A percentile compares a stretch with the other conserved stretches of the same genome.
Evolutionary conservation across 2,888 invertebrate genomes (phyloP).

Genomic region (Amblyteles armatorius): DNA sequence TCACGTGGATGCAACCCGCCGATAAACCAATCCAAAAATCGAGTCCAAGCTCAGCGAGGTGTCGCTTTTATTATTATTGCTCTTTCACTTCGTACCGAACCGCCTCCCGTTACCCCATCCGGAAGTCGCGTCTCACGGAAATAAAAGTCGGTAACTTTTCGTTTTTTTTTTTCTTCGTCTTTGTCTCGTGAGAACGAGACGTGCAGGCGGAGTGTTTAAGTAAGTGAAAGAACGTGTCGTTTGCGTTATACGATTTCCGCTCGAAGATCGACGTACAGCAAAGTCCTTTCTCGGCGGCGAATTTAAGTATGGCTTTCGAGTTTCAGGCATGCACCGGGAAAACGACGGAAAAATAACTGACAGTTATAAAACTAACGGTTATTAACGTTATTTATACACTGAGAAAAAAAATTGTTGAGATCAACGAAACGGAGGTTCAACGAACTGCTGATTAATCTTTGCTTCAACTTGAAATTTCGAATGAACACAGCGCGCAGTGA

Average conservation of each 20-base stretch:
- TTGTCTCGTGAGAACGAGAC: constrained; percentile 48
- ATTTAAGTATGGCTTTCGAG: constrained; percentile 22
- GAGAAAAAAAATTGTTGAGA: too few relatives aligned
- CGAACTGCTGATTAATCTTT: too few relatives aligned
- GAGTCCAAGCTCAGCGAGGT: too few relatives aligned
- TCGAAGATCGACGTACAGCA: constrained; percentile 52
- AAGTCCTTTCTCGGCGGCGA: constrained; percentile 21
- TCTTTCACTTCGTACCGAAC: too few relatives aligned
- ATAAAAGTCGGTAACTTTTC: constrained; percentile 33
- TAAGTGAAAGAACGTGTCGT: constrained; percentile 61
- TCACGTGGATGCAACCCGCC: too few relatives aligned
- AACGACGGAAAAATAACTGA: background rate
- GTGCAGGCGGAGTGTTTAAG: constrained; percentile 44
- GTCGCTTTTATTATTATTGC: too few relatives aligned
- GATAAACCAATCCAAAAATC: too few relatives aligned
- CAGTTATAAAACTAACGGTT: too few relatives aligned
- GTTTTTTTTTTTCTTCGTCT: constrained; percentile 1
- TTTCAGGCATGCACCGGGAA: background rate
- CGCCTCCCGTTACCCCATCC: background rate
- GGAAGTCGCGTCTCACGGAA: constrained; percentile 54
- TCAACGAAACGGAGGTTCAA: too few relatives aligned
- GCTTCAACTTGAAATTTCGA: too few relatives aligned
- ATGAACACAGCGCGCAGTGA: too few relatives aligned
- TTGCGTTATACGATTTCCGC: constrained; percentile 57
- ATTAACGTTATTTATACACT: too few relatives aligned